Conservation (phyloP, 2,797 vertebrate species). For the Mallotus villosus region DNA sequence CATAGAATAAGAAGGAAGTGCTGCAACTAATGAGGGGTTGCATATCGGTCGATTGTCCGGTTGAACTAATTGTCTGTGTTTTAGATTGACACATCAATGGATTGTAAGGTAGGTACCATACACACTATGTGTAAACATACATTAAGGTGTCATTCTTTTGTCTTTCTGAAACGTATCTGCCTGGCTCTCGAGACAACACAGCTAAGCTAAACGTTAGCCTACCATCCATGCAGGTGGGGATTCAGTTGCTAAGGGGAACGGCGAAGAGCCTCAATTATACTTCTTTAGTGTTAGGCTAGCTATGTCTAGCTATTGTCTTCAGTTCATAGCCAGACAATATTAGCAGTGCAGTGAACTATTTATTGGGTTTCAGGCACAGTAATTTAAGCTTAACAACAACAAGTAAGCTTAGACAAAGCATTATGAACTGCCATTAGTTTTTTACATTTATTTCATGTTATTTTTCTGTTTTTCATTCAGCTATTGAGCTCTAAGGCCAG, state of each 20-base stretch:
- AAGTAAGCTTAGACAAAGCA: not conserved
- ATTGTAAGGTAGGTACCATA: not conserved
- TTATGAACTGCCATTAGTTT: not conserved
- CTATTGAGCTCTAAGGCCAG: slow-evolving; percentile 22
- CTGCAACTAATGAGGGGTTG: not conserved
- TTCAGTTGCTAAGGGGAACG: no score
- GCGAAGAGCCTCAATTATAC: not conserved
- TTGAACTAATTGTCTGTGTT: not conserved
- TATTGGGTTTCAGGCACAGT: not conserved
- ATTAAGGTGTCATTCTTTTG: no score
- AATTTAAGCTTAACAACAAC: not conserved
- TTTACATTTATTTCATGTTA: no score
- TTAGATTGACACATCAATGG: not conserved
- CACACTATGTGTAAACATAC: not conserved
- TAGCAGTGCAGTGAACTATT: no score
- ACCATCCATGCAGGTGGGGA: no score
- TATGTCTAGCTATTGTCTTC: not conserved
- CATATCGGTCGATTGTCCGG: not conserved
- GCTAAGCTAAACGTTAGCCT: no score
- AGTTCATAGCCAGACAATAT: no score
- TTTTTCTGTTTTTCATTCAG: slow-evolving; percentile 18
- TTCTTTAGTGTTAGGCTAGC: not conserved
- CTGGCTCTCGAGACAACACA: no score
- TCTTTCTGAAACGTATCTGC: no score
- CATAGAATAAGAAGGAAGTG: slow-evolving; percentile 1